A percentile compares a stretch with the other conserved stretches of the same genome.
Conservation (phyloP, 2,888 invertebrate genomes). For the Spisula solida region DNA sequence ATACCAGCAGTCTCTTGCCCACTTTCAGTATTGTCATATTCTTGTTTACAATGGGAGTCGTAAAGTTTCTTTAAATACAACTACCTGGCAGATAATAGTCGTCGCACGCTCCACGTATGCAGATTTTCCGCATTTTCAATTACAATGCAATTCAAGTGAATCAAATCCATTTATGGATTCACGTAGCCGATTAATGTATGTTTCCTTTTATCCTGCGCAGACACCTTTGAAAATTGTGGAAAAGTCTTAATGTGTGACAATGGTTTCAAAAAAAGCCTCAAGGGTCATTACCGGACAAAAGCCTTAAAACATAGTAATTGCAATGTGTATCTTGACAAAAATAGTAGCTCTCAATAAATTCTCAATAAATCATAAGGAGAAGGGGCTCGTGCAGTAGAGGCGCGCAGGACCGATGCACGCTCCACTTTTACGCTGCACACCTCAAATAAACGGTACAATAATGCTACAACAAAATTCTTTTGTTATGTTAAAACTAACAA, state of each 20-base stretch:
- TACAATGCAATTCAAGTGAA: slow-evolving; percentile 27
- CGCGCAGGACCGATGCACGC: slow-evolving; percentile 60
- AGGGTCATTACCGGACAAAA: slow-evolving; percentile 68
- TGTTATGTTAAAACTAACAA: slow-evolving; percentile 68
- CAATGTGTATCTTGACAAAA: slow-evolving; percentile 59
- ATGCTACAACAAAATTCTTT: slow-evolving; percentile 59
- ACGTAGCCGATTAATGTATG: slow-evolving; percentile 32
- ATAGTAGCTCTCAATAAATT: slow-evolving; percentile 68
- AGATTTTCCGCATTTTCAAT: slow-evolving; percentile 59
- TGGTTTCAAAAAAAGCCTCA: slow-evolving; percentile 45
- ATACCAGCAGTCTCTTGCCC: background rate
- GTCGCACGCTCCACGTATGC: slow-evolving; percentile 50
- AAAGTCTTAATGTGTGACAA: slow-evolving; percentile 33
- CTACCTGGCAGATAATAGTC: slow-evolving; percentile 62
- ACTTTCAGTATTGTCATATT: slow-evolving; percentile 7
- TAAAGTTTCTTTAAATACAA: background rate
- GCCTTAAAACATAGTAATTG: slow-evolving; percentile 67
- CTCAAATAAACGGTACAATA: slow-evolving; percentile 68
- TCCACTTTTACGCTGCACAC: slow-evolving; percentile 58
- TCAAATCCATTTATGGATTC: slow-evolving; percentile 27
- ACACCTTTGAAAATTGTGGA: slow-evolving; percentile 27
- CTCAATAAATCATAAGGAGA: slow-evolving; percentile 68
- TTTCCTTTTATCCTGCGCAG: slow-evolving; percentile 39
- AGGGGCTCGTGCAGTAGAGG: slow-evolving; percentile 52
- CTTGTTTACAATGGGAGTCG: background rate